phyloP scores from a whole-genome alignment of 2,797 vertebrate species.

The Coregonus ussuriensis region DNA sequence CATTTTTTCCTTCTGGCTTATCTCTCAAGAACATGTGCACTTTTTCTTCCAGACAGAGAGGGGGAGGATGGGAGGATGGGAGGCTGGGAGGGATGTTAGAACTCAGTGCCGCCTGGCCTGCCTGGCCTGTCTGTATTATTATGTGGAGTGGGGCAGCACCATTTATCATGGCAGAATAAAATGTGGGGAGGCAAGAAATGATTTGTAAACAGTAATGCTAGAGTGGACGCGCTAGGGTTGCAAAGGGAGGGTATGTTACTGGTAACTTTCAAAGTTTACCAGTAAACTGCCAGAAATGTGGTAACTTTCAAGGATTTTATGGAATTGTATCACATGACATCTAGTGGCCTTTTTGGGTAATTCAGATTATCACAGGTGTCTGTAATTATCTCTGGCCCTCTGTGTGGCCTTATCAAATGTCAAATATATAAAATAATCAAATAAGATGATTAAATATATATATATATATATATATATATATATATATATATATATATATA shows the following conservation, averaged over 20 bases:
- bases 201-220: not conserved
- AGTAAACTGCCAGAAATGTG: no score
- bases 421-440: no score
- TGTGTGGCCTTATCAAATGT: no score
- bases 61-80: not conserved
- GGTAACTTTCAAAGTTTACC: not conserved
- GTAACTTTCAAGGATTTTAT: no score
- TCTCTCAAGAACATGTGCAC: constrained; percentile 30
- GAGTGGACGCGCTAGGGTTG: not conserved
- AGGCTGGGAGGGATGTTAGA: not conserved
- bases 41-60: not conserved
- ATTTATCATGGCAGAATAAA: not conserved
- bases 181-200: not conserved
- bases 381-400: no score
- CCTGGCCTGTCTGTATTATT: not conserved
- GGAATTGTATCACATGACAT: no score
- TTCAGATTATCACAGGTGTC: no score
- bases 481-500: no score
- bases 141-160: not conserved
- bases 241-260: not conserved
- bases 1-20: constrained; percentile 28
- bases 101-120: not conserved
- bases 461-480: no score
- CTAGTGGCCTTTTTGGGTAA: no score
- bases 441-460: no score